A percentile compares a stretch with the other conserved stretches of the same genome.
phyloP scores from a whole-genome alignment of 2,113 vertebrate species.

The Panurus biarmicus region DNA sequence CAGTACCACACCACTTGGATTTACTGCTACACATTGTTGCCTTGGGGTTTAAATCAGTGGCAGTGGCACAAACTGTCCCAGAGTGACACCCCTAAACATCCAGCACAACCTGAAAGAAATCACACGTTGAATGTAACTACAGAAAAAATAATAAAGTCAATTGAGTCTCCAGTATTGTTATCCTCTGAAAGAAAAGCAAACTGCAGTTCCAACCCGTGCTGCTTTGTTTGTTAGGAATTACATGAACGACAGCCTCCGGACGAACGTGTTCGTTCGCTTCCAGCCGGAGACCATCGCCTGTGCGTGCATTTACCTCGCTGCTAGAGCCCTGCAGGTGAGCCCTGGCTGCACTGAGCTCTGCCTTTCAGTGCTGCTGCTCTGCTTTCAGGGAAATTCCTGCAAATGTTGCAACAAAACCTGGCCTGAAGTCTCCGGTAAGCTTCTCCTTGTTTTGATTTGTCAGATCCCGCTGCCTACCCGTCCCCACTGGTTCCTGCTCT shows the following conservation, averaged over 20 bases:
- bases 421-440: neutral
- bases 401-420: neutral
- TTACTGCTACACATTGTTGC: neutral
- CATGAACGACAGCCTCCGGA: constrained; percentile 97
- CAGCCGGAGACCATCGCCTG: constrained; percentile 97
- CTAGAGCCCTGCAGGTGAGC: constrained; percentile 89
- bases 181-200: neutral
- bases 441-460: neutral
- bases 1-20: accelerated
- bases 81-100: neutral
- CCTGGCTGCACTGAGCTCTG: neutral
- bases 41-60: neutral
- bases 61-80: neutral
- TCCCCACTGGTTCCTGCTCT: constrained; percentile 94
- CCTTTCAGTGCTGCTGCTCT: neutral
- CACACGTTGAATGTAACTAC: constrained; percentile 15
- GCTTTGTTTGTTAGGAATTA: constrained; percentile 84
- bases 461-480: constrained; percentile 90
- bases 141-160: constrained; percentile 94
- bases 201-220: neutral
- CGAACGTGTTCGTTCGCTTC: constrained; percentile 96
- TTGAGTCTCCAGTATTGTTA: constrained; percentile 79
- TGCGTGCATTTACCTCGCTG: constrained; percentile 97
- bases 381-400: accelerated
- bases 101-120: neutral